Evolutionary conservation across 2,888 invertebrate genomes (phyloP).

Genomic region (Odontothrips loti): DNA sequence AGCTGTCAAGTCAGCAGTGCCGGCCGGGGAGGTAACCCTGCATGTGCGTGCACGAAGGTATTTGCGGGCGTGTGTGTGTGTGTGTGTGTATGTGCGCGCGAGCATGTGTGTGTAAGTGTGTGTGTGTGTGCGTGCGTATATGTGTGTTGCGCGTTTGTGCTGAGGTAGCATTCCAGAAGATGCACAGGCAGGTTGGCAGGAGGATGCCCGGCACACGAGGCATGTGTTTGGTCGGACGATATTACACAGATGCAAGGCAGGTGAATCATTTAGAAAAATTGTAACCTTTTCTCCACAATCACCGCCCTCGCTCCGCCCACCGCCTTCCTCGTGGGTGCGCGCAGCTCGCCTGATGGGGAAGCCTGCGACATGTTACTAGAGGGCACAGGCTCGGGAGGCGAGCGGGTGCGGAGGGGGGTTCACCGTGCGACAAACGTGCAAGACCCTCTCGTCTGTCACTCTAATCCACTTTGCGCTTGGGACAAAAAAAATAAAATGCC

Average conservation of each 20-base stretch:
- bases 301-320: background rate
- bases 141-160: background rate
- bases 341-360: too few relatives aligned
- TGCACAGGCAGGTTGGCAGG: background rate
- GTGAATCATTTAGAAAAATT: too few relatives aligned
- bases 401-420: too few relatives aligned
- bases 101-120: background rate
- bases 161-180: background rate
- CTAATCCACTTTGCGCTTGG: background rate
- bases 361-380: too few relatives aligned
- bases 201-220: background rate
- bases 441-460: slow-evolving; percentile 12
- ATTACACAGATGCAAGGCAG: too few relatives aligned
- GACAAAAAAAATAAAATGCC: background rate
- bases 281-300: too few relatives aligned
- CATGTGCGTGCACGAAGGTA: too few relatives aligned
- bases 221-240: too few relatives aligned
- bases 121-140: background rate
- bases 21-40: background rate
- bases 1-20: slow-evolving; percentile 13
- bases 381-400: background rate
- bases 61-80: background rate
- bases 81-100: background rate
- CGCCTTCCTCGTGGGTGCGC: too few relatives aligned
- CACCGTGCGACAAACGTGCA: background rate